phyloP scores from a whole-genome alignment of 2,888 invertebrate species.

The Scrobipalpa costella region DNA sequence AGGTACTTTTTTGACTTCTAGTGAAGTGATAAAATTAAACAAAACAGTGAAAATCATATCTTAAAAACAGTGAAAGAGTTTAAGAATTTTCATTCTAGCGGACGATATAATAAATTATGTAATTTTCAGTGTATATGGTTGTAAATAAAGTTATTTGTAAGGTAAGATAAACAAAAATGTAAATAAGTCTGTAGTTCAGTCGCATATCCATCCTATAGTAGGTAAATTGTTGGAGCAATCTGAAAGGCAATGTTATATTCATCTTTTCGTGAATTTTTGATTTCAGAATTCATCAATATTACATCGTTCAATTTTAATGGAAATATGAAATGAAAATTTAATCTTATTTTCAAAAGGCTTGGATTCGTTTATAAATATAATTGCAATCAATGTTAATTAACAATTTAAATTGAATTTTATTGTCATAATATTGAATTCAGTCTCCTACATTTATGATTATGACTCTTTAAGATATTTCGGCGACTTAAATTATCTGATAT shows the following conservation, averaged over 20 bases:
- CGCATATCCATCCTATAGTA: conserved; percentile 71
- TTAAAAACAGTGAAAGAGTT: conserved; percentile 35
- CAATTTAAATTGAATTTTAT: neutral
- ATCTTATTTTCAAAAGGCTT: neutral
- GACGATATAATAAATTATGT: conserved; percentile 41
- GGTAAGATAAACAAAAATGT: conserved; percentile 41
- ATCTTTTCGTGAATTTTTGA: neutral
- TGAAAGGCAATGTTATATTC: neutral
- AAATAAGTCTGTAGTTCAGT: conserved; percentile 62
- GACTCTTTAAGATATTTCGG: neutral
- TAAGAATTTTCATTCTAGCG: conserved; percentile 37
- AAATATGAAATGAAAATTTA: neutral
- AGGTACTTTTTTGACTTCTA: conserved; percentile 28
- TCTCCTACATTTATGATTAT: neutral
- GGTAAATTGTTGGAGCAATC: neutral
- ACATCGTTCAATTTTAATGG: neutral
- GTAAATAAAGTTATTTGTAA: conserved; percentile 59
- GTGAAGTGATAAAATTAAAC: conserved; percentile 21
- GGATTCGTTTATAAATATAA: neutral
- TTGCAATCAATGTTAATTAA: neutral
- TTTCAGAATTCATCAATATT: neutral
- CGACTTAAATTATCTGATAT: conserved; percentile 12
- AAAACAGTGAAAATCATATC: conserved; percentile 24
- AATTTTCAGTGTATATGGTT: conserved; percentile 54
- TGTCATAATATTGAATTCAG: neutral